Evolutionary conservation across 2,888 invertebrate genomes (phyloP).

Genomic region (Brachyopa scutellaris): DNA sequence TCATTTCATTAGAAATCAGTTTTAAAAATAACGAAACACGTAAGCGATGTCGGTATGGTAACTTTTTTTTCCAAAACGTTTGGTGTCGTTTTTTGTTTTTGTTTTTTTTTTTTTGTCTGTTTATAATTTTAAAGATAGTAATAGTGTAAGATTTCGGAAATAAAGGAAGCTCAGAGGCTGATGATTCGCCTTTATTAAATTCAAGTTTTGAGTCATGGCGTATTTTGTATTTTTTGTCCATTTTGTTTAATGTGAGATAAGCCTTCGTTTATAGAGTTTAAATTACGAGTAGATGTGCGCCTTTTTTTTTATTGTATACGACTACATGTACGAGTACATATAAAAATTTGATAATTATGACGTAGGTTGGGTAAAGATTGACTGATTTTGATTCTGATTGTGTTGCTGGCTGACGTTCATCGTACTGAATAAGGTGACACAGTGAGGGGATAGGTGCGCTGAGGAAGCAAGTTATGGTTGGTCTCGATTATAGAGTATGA

Average conservation of each 20-base stretch:
- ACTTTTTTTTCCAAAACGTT: slow-evolving; percentile 25
- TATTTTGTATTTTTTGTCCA: slow-evolving; percentile 20
- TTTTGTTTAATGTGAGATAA: slow-evolving; percentile 19
- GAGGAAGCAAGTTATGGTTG: slow-evolving; percentile 46
- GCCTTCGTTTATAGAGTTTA: slow-evolving; percentile 19
- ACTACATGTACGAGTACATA: background rate
- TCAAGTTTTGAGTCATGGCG: slow-evolving; percentile 44
- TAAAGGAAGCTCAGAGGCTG: slow-evolving; percentile 6
- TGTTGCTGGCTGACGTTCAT: slow-evolving; percentile 42
- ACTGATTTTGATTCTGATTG: slow-evolving; percentile 39
- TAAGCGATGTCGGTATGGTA: slow-evolving; percentile 75
- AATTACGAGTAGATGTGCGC: slow-evolving; percentile 24
- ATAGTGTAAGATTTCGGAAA: slow-evolving; percentile 39
- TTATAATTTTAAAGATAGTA: slow-evolving; percentile 15
- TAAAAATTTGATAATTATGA: slow-evolving; percentile 37
- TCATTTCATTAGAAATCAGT: slow-evolving; percentile 78
- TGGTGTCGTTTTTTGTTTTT: background rate
- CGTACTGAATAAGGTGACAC: no score
- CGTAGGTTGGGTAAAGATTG: slow-evolving; percentile 27
- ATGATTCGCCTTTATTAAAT: slow-evolving; percentile 29
- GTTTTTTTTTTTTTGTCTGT: slow-evolving; percentile 8
- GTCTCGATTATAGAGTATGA: slow-evolving; percentile 8
- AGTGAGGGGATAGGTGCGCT: slow-evolving; percentile 35
- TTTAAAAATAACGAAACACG: slow-evolving; percentile 79
- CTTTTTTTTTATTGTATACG: background rate